phyloP scores from a whole-genome alignment of 1,140 invertebrate genomes.

The Drosophila sucinea region DNA sequence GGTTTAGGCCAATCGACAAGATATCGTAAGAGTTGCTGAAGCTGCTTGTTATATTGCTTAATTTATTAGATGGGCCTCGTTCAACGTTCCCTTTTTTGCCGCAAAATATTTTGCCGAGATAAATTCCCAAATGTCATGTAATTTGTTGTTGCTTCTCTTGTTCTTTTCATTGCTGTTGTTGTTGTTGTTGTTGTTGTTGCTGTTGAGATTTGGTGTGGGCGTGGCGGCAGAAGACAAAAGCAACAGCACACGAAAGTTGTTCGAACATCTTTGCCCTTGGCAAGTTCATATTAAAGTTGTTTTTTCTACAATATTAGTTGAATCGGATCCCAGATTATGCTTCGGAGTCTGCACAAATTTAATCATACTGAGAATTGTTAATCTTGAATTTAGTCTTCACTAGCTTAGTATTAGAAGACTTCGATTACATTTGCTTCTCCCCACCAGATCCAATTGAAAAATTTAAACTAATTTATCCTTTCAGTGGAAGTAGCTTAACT shows the following conservation, averaged over 20 bases:
- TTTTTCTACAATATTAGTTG: neutral
- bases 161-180: neutral
- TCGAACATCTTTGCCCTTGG: slow-evolving; percentile 4
- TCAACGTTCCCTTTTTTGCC: slow-evolving; percentile 43
- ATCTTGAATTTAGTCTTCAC: neutral
- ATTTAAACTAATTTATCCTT: too few relatives aligned
- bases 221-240: slow-evolving; percentile 12
- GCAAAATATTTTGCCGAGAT: slow-evolving; percentile 68
- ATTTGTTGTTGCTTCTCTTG: slow-evolving; percentile 48
- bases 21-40: slow-evolving; percentile 38
- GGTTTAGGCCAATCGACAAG: slow-evolving; percentile 38
- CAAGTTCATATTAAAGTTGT: slow-evolving; percentile 6
- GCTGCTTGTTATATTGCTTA: slow-evolving; percentile 59
- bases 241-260: neutral
- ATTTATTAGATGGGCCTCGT: slow-evolving; percentile 61
- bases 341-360: neutral
- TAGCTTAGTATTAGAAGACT: too few relatives aligned
- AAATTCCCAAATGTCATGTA: slow-evolving; percentile 63
- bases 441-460: too few relatives aligned
- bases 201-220: slow-evolving; percentile 18
- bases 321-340: neutral
- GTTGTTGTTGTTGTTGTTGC: neutral
- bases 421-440: too few relatives aligned
- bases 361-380: neutral
- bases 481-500: too few relatives aligned